Evolutionary conservation across 2,113 vertebrate genomes (phyloP).

Genomic region (Sardina pilchardus): DNA sequence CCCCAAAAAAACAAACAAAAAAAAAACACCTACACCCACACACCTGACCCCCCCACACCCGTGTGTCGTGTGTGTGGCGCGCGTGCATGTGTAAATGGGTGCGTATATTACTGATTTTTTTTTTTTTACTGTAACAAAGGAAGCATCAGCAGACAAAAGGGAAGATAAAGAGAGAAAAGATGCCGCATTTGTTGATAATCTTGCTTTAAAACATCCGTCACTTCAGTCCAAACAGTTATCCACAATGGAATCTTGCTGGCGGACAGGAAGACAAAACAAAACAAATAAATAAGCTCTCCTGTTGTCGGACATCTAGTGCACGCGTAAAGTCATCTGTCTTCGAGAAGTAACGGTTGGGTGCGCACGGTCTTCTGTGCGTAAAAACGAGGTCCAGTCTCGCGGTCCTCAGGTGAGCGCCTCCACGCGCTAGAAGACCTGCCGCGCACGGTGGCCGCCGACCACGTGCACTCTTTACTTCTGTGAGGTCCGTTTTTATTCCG

Average conservation of each 20-base stretch:
- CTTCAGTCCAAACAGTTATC: not conserved
- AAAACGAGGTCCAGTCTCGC: not conserved
- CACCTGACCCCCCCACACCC: not conserved
- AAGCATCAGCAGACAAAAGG: not conserved
- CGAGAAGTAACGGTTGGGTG: not conserved
- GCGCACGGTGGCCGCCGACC: slow-evolving; percentile 24
- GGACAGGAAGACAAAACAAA: not conserved
- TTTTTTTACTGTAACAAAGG: not conserved
- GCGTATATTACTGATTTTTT: not conserved
- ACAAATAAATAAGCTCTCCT: not conserved
- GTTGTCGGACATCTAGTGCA: not conserved
- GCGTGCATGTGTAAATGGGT: not conserved
- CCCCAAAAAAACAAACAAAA: no score
- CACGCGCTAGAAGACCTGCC: slow-evolving; percentile 5
- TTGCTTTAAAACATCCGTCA: not conserved
- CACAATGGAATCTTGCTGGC: not conserved
- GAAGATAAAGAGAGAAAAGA: not conserved
- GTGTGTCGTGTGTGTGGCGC: slow-evolving; percentile 18
- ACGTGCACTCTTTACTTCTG: slow-evolving; percentile 33
- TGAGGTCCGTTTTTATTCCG: slow-evolving; percentile 30
- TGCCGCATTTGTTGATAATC: not conserved
- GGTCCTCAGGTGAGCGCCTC: slow-evolving; percentile 33
- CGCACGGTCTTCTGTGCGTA: slow-evolving; percentile 17
- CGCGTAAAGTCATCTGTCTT: not conserved
- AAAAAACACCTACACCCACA: not conserved